Evolutionary conservation across 1,140 invertebrate species (phyloP).

Genomic region (Phocides pigmalion): DNA sequence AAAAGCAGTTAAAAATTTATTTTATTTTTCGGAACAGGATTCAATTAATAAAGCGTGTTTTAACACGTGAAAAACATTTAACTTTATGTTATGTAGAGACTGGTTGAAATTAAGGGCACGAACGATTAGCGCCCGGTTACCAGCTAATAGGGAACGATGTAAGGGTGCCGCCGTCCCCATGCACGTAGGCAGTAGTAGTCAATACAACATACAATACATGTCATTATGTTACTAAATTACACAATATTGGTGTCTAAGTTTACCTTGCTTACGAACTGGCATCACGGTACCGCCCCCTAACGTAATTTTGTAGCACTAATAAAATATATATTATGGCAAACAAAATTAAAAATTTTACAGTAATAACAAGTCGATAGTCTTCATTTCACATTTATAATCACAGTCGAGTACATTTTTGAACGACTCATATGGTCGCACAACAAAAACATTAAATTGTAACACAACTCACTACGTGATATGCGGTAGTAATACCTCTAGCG

Average conservation of each 20-base stretch:
- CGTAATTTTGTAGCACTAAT: constrained; percentile 74
- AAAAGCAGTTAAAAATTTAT: too few relatives aligned
- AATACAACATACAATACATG: constrained; percentile 28
- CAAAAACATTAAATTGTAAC: constrained; percentile 73
- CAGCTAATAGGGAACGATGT: constrained; percentile 36
- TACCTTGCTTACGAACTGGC: constrained; percentile 85
- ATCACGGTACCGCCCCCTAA: constrained; percentile 82
- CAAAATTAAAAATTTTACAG: constrained; percentile 69
- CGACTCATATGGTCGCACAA: constrained; percentile 62
- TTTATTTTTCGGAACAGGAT: too few relatives aligned
- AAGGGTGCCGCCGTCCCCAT: constrained; percentile 9
- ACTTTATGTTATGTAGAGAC: neutral
- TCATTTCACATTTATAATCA: constrained; percentile 73
- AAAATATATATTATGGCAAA: constrained; percentile 61
- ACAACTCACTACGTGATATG: constrained; percentile 59
- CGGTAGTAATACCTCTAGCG: constrained; percentile 67
- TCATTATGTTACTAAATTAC: constrained; percentile 25
- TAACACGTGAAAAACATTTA: neutral
- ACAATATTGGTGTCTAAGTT: constrained; percentile 42
- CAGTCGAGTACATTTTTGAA: constrained; percentile 63
- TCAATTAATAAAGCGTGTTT: too few relatives aligned
- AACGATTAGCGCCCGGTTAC: constrained; percentile 17
- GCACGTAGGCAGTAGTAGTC: neutral
- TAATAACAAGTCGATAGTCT: constrained; percentile 44
- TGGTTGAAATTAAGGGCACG: neutral